Evolutionary conservation across 1,140 invertebrate species (phyloP).

Genomic region (Grapholita molesta): DNA sequence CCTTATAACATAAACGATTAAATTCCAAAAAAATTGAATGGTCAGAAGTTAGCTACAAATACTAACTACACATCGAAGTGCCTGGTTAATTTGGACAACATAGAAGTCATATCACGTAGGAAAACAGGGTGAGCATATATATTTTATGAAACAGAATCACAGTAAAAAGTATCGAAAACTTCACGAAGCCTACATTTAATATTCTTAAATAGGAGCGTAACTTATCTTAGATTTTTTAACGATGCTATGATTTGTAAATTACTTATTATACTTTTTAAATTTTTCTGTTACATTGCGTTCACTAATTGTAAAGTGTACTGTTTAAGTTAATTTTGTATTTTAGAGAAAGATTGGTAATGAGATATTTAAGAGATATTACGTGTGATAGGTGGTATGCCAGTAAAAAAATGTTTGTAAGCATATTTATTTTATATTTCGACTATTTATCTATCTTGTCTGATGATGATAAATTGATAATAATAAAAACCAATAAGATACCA

Average conservation of each 20-base stretch:
- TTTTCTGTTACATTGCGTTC: too few species aligned
- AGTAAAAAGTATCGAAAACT: neutral
- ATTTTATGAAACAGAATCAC: neutral
- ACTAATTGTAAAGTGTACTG: too few species aligned
- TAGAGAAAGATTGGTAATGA: neutral
- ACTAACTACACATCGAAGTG: constrained; percentile 31
- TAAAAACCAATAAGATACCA: too few species aligned
- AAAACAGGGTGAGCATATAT: constrained; percentile 42
- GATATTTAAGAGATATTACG: neutral
- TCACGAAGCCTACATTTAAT: neutral
- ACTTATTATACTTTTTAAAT: neutral
- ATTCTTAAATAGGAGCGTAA: neutral
- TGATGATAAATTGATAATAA: too few species aligned
- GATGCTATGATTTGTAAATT: neutral
- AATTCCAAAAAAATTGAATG: neutral
- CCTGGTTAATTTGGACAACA: constrained; percentile 39
- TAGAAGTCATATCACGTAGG: constrained; percentile 45
- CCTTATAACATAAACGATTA: too few species aligned
- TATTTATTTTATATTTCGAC: neutral
- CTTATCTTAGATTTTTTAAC: neutral
- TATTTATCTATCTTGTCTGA: neutral
- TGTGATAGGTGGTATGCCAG: neutral
- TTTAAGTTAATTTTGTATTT: too few species aligned
- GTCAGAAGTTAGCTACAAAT: neutral
- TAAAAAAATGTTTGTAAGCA: neutral